Conservation (phyloP, 2,797 vertebrate genomes). For the Moxostoma hubbsi region DNA sequence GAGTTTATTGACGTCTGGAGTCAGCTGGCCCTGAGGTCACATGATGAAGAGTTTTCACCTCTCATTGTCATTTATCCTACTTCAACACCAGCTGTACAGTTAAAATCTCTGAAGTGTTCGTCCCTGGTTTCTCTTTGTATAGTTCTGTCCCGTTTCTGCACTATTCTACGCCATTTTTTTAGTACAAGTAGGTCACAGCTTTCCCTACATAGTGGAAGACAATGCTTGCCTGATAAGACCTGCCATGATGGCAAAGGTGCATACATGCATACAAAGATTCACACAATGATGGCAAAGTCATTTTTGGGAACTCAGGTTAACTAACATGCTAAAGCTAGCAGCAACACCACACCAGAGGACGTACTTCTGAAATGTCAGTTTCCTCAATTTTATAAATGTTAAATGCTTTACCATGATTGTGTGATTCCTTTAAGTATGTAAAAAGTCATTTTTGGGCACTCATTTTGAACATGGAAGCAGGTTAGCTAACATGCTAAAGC, state of each 20-base stretch:
- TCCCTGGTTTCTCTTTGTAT: background rate
- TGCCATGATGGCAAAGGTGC: no score
- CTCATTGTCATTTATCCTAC: background rate
- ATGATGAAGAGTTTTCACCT: background rate
- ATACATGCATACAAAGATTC: no score
- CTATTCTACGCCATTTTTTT: no score
- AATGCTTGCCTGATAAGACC: no score
- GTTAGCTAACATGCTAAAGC: background rate
- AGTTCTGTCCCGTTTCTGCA: no score
- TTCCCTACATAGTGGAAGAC: no score
- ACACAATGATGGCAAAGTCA: background rate
- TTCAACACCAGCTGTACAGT: background rate
- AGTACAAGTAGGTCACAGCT: no score
- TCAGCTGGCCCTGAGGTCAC: conserved; percentile 29
- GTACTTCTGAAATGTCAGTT: no score
- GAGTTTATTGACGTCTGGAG: conserved; percentile 45
- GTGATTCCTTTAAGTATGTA: background rate
- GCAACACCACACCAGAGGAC: no score
- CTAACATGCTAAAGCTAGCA: background rate
- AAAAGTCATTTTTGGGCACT: background rate
- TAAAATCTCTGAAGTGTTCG: background rate
- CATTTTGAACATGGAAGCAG: background rate
- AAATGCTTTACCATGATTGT: no score
- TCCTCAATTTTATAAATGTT: no score
- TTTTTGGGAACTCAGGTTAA: background rate